Conservation (phyloP, 1,140 invertebrate species). For the Drosophila nikananu region DNA sequence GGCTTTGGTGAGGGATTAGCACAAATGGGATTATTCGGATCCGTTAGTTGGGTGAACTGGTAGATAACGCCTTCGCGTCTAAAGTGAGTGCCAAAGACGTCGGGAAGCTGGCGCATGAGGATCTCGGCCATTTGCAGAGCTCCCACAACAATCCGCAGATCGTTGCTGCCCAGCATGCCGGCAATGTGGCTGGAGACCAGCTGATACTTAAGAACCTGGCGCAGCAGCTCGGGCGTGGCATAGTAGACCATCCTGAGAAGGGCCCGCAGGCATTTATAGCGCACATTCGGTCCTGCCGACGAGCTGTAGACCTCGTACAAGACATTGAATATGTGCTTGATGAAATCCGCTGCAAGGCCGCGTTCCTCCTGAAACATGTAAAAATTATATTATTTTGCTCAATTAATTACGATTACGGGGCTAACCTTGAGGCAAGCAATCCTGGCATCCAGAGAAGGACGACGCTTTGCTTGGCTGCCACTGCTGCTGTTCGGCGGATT, state of each 20-base stretch:
- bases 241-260: conserved; percentile 98
- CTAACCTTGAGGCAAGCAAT: conserved; percentile 87
- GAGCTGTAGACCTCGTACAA: conserved; percentile 99
- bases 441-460: conserved; percentile 87
- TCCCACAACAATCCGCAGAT: conserved; percentile 97
- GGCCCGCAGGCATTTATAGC: conserved; percentile 98
- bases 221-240: conserved; percentile 93
- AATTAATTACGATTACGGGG: not conserved
- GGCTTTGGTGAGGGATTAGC: conserved; percentile 81
- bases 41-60: conserved; percentile 93
- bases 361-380: conserved; percentile 86
- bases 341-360: conserved; percentile 91
- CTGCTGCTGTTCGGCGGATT: conserved; percentile 32
- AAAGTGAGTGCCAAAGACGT: conserved; percentile 97
- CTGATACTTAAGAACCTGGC: conserved; percentile 96
- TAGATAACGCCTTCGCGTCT: conserved; percentile 97
- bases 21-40: conserved; percentile 86
- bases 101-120: conserved; percentile 97
- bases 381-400: not conserved
- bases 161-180: conserved; percentile 98
- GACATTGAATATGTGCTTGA: conserved; percentile 95
- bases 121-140: conserved; percentile 99
- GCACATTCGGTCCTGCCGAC: conserved; percentile 97
- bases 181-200: conserved; percentile 98
- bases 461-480: conserved; percentile 53